These are phyloP conservation scores for Sphaerophoria taeniata DNA, from an alignment of 2,888 invertebrate genomes.

Conservation along the genomic window DNA sequence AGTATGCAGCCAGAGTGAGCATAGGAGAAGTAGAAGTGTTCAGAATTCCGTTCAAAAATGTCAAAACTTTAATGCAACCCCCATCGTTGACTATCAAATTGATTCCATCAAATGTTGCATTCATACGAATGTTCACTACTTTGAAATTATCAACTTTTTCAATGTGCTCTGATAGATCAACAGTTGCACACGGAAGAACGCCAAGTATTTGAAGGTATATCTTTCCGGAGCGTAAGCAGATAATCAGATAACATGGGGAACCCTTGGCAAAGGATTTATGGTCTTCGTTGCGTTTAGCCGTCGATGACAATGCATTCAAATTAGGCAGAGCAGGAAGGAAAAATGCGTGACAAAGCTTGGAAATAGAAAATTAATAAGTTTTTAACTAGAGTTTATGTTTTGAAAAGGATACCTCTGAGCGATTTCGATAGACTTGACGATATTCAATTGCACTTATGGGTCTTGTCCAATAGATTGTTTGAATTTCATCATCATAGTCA, in stretches of 20 bases:
- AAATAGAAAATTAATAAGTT: neutral
- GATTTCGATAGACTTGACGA: constrained; percentile 76
- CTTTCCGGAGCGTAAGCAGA: constrained; percentile 90
- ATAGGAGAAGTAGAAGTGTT: constrained; percentile 80
- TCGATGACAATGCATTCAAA: constrained; percentile 84
- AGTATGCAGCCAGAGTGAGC: constrained; percentile 87
- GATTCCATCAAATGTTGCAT: constrained; percentile 88
- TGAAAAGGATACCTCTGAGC: constrained; percentile 75
- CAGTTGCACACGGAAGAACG: constrained; percentile 90
- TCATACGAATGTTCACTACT: constrained; percentile 87
- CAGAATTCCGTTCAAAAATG: constrained; percentile 81
- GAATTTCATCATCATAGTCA: constrained; percentile 86
- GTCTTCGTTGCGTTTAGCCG: constrained; percentile 84
- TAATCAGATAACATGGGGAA: constrained; percentile 89
- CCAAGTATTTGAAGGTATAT: constrained; percentile 92
- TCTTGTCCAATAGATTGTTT: constrained; percentile 89
- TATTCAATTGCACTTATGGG: constrained; percentile 78
- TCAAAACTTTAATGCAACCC: constrained; percentile 86
- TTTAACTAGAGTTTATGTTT: neutral
- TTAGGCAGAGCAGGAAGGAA: constrained; percentile 85
- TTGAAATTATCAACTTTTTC: constrained; percentile 85
- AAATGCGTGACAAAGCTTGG: constrained; percentile 84
- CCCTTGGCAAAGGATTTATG: constrained; percentile 85
- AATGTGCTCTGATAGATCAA: constrained; percentile 85
- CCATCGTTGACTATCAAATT: constrained; percentile 86